Conservation (phyloP, 1,140 invertebrate species). For the Paramacrobiotus metropolitanus region DNA sequence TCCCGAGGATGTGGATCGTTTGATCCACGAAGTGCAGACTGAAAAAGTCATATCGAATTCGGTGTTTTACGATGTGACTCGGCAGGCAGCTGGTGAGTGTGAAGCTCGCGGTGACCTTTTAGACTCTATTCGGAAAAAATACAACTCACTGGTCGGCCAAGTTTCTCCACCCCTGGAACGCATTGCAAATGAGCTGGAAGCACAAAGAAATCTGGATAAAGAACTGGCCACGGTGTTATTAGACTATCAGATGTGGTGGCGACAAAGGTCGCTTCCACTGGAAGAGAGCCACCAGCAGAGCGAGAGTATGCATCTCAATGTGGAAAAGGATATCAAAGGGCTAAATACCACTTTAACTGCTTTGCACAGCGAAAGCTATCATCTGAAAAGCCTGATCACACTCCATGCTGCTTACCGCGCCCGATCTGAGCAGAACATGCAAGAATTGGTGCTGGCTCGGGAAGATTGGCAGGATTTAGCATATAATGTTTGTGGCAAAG, state of each 20-base stretch:
- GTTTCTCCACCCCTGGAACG: background rate
- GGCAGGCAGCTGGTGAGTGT: background rate
- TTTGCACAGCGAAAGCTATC: background rate
- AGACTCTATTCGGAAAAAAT: background rate
- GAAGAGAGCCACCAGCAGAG: background rate
- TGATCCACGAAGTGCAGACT: background rate
- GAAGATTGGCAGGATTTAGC: background rate
- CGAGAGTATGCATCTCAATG: background rate
- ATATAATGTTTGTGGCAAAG: background rate
- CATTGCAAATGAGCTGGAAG: background rate
- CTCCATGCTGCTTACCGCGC: background rate
- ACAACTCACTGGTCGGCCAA: background rate
- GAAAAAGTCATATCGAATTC: background rate
- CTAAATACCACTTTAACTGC: background rate
- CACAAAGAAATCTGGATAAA: background rate
- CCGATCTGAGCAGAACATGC: background rate
- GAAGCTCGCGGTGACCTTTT: background rate
- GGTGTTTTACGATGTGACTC: background rate
- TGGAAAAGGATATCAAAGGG: background rate
- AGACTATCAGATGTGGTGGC: background rate
- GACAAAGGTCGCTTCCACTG: background rate
- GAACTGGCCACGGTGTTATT: background rate
- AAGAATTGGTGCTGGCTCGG: background rate
- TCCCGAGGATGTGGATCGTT: background rate
- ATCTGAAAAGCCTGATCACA: too few species aligned